Evolutionary conservation across 2,113 vertebrate genomes (phyloP).

Genomic region (Labeo rohita): DNA sequence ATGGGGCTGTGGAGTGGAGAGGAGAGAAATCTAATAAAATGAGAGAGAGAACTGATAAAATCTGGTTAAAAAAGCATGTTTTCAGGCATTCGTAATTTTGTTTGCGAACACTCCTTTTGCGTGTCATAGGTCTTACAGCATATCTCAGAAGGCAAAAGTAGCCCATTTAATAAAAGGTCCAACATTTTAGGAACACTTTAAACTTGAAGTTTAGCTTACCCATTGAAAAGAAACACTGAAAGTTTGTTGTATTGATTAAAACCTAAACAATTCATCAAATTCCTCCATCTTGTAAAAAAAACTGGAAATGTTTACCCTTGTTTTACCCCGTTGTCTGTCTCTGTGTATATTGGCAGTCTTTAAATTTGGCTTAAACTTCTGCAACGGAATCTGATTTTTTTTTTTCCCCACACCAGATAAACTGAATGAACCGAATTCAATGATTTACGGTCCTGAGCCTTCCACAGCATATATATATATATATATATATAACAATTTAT

Average conservation of each 20-base stretch:
- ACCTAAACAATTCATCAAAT: not conserved
- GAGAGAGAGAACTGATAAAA: no score
- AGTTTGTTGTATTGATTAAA: not conserved
- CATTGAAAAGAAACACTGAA: not conserved
- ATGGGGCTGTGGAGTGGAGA: not conserved
- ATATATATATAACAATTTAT: no score
- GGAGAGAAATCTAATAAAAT: no score
- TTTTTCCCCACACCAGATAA: no score
- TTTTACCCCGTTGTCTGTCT: not conserved
- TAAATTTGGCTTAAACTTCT: not conserved
- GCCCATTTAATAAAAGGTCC: not conserved
- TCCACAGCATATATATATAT: no score
- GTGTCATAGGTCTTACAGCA: not conserved
- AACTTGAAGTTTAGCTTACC: not conserved
- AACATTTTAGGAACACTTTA: not conserved
- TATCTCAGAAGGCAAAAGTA: not conserved
- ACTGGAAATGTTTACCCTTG: no score
- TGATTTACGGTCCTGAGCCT: no score
- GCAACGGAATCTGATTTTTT: not conserved
- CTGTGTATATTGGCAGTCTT: not conserved
- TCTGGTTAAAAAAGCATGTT: no score
- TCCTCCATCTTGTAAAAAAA: not conserved
- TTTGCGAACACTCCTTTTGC: no score
- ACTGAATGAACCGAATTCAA: no score
- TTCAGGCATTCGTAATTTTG: no score